Evolutionary conservation across 37 sponge, comb jelly and placozoan genomes (phyloP), one percentile per base, ranked within the genome.

Genomic region (Diacarnus erythraeanus): DNA sequence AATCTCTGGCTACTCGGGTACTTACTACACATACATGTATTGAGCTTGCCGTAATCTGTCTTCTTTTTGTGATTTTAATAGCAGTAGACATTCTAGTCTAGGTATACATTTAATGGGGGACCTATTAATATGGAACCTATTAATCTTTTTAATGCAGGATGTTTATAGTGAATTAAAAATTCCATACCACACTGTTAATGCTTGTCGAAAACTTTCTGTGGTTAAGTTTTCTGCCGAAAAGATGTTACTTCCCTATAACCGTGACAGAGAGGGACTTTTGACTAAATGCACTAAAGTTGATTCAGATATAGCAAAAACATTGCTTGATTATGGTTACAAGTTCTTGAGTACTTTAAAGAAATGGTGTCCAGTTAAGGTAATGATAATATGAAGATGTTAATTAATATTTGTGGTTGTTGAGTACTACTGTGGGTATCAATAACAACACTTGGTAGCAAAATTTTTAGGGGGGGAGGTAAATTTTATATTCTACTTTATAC

Each of bases 281-380:
- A 23, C 79, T 20, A 92, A 92, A 57, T 92, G 93, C 35, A 76
- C 87, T 38, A 73, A 81, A 12, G 65, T 95, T 21, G 68, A 77
- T 42, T 74, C 51, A 40, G 66, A 71, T 1, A 80, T 70, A 9
- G 95, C 98, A 20, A 90, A 83, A 70, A 76, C 71, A 26, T 75
- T 97, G 44, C 58, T 92, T 1, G 88, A 89, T 27, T 74, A 78
- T 42, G 88, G 95, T 38, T 97, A 92, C 79, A 97, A 97, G 79
- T 84, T 88, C 30, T 51, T 84, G 37, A 95, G 93, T 56, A 77
- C 64, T 20, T 95, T 97, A 56, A 86, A 95, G 10, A 76, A 75
- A 33, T 90, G 95, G 91, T 95, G 96, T 58, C 98, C 98, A 71
- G 94, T 97, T 21, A 78, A 90, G 90, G 89, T 97, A 73, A 31